Conservation (phyloP, 2,113 vertebrate genomes). For the Takifugu bimaculatus region DNA sequence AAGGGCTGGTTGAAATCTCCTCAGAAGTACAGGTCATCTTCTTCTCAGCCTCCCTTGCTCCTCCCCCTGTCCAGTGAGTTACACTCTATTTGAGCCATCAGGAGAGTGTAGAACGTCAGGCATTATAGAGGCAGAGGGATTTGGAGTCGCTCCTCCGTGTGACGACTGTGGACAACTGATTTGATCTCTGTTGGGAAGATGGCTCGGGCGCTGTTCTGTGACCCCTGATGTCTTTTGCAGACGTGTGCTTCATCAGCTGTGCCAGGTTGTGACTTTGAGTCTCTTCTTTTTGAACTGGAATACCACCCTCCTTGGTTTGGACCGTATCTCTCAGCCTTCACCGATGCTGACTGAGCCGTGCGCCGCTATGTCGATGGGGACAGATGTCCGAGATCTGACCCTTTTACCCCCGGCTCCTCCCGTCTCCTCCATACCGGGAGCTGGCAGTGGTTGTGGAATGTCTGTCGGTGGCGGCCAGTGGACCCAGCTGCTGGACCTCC, state of each 20-base stretch:
- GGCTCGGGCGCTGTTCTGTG: conserved; percentile 18
- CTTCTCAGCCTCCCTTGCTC: conserved; percentile 73
- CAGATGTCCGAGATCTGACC: conserved; percentile 89
- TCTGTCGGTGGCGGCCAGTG: conserved; percentile 86
- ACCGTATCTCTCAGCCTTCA: conserved; percentile 15
- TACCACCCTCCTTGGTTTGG: conserved; percentile 26
- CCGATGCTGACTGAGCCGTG: conserved; percentile 70
- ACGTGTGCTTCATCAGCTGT: neutral
- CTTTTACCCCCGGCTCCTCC: conserved; percentile 77
- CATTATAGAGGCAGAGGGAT: conserved; percentile 76
- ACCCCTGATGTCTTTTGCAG: conserved; percentile 23
- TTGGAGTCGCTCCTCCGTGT: too few species aligned
- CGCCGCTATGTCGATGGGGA: conserved; percentile 88
- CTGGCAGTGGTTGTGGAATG: conserved; percentile 81
- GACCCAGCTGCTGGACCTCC: conserved; percentile 92
- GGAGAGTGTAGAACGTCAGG: conserved; percentile 78
- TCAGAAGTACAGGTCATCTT: conserved; percentile 66
- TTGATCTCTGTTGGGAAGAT: conserved; percentile 29
- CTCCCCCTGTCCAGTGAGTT: conserved; percentile 81
- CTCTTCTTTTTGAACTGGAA: conserved; percentile 30
- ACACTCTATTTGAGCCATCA: conserved; percentile 85
- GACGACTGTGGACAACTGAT: too few species aligned
- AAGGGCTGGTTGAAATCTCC: conserved; percentile 43
- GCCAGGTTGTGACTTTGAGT: conserved; percentile 6
- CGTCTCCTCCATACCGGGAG: conserved; percentile 79